phyloP scores from a whole-genome alignment of 2,888 invertebrate species.

The Alcis repandata region DNA sequence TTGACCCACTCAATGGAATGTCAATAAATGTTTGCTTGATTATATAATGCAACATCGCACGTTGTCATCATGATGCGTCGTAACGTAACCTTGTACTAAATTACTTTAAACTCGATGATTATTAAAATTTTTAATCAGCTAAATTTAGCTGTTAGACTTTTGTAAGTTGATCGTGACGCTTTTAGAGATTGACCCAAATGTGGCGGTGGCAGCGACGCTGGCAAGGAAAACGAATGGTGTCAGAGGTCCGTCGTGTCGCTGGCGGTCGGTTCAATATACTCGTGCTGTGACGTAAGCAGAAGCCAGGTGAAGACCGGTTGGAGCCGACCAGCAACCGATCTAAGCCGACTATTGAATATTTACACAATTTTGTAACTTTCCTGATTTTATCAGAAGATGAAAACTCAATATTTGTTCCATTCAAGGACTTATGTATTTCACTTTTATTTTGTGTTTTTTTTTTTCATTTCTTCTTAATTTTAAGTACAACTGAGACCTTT shows the following conservation, averaged over 20 bases:
- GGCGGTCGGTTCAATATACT: constrained; percentile 62
- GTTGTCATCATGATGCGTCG: constrained; percentile 54
- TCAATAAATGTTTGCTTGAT: constrained; percentile 48
- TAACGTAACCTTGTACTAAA: constrained; percentile 67
- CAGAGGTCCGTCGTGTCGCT: constrained; percentile 68
- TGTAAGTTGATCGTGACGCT: constrained; percentile 44
- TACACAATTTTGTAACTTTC: constrained; percentile 56
- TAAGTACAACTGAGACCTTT: no score
- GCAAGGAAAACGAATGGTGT: constrained; percentile 68
- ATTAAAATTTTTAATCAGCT: constrained; percentile 48
- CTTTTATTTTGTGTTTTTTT: no score
- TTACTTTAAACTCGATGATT: constrained; percentile 45
- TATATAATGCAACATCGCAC: constrained; percentile 55
- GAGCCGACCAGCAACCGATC: constrained; percentile 51
- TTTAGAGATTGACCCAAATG: constrained; percentile 67
- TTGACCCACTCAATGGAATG: constrained; percentile 54
- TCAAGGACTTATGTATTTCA: neutral
- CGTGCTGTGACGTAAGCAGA: constrained; percentile 66
- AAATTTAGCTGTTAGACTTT: constrained; percentile 36
- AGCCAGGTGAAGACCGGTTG: constrained; percentile 55
- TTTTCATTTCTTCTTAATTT: no score
- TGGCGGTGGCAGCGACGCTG: constrained; percentile 51
- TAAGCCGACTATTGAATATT: constrained; percentile 52
- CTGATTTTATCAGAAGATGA: constrained; percentile 30
- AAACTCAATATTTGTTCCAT: no score